These are phyloP conservation scores for Amazona finschi DNA, from an alignment of 2,797 vertebrate genomes.

Conservation along the genomic window DNA sequence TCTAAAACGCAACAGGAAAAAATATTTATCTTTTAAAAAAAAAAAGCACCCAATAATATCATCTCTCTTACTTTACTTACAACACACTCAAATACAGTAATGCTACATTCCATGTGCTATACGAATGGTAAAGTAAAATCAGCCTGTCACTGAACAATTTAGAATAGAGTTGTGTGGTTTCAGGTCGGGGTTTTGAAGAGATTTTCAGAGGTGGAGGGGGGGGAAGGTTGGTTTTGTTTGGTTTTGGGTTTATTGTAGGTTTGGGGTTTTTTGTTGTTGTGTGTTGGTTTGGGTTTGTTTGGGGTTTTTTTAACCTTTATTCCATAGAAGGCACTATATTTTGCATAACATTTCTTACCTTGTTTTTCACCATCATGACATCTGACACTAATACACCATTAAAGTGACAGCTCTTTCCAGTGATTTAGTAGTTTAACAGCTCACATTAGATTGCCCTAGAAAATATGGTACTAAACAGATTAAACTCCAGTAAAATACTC, in stretches of 20 bases:
- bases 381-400: constrained; percentile 31
- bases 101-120: neutral
- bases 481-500: neutral
- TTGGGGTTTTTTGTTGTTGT: too few species aligned
- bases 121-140: neutral
- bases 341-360: constrained; percentile 9
- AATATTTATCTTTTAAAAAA: neutral
- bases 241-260: neutral
- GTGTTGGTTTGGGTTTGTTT: neutral
- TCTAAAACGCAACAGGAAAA: neutral
- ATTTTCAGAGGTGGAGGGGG: neutral
- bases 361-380: neutral
- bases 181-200: too few species aligned
- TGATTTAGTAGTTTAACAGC: constrained; percentile 11
- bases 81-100: neutral
- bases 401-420: constrained; percentile 32
- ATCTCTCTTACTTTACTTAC: neutral
- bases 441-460: neutral
- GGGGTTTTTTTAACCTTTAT: neutral
- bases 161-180: neutral
- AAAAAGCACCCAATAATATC: neutral
- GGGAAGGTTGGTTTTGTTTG: neutral
- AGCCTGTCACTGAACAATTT: neutral
- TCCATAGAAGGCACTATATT: neutral
- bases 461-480: neutral